These are phyloP conservation scores for Drosophila ambigua DNA, from an alignment of 1,140 invertebrate genomes.

Conservation along the genomic window DNA sequence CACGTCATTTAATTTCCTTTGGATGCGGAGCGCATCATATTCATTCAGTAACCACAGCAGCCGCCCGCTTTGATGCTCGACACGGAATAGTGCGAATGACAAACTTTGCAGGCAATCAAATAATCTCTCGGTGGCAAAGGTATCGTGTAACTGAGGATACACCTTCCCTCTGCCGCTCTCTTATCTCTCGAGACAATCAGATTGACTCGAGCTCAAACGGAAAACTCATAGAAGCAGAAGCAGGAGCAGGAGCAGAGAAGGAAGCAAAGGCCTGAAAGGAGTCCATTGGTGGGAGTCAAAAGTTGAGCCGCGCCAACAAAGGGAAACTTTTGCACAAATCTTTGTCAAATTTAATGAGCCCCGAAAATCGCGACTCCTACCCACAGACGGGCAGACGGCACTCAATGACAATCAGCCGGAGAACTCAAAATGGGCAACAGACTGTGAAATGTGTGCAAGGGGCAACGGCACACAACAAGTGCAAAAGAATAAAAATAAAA, in stretches of 20 bases:
- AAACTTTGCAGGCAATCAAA: no score
- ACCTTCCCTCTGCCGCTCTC: background rate
- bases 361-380: conserved; percentile 52
- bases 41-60: no score
- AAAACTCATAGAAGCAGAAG: conserved; percentile 42
- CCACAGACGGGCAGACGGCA: background rate
- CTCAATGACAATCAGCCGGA: conserved; percentile 28
- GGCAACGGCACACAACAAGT: conserved; percentile 37
- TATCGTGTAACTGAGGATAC: background rate
- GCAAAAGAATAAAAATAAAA: conserved; percentile 27
- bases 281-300: conserved; percentile 28
- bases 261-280: conserved; percentile 29
- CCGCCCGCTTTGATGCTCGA: no score
- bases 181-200: conserved; percentile 57
- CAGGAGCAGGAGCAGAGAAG: conserved; percentile 35
- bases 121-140: no score
- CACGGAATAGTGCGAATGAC: no score
- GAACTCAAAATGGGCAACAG: conserved; percentile 60
- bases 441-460: conserved; percentile 69
- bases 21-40: no score
- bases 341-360: conserved; percentile 78
- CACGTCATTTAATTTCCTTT: no score
- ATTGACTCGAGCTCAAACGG: conserved; percentile 38
- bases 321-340: conserved; percentile 61
- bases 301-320: conserved; percentile 45